Evolutionary conservation across 2,797 vertebrate genomes (phyloP).

Genomic region (Takifugu rubripes): DNA sequence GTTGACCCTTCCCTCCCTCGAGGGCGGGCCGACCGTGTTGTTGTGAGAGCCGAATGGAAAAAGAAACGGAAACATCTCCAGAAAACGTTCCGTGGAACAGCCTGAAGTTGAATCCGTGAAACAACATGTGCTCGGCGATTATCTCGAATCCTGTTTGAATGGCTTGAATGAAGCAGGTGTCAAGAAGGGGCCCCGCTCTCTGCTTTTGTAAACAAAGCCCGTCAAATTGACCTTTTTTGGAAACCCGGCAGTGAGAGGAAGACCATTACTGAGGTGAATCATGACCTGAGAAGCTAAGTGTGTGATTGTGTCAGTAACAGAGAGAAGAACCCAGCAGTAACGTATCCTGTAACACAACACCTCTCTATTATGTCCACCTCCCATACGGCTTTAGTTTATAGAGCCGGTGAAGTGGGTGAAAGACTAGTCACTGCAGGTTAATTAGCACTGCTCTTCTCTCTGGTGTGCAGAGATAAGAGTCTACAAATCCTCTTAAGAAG

Average conservation of each 20-base stretch:
- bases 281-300: slow-evolving; percentile 66
- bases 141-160: too few relatives aligned
- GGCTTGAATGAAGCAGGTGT: too few relatives aligned
- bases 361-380: slow-evolving; percentile 57
- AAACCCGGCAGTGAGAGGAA: slow-evolving; percentile 49
- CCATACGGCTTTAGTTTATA: slow-evolving; percentile 52
- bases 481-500: slow-evolving; percentile 74
- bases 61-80: too few relatives aligned
- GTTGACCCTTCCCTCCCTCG: slow-evolving; percentile 39
- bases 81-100: too few relatives aligned
- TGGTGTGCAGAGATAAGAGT: slow-evolving; percentile 71
- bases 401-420: slow-evolving; percentile 42
- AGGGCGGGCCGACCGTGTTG: too few relatives aligned
- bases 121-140: too few relatives aligned
- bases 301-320: slow-evolving; percentile 65
- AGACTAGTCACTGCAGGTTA: slow-evolving; percentile 60
- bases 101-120: too few relatives aligned
- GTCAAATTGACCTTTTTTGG: slow-evolving; percentile 62
- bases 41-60: too few relatives aligned
- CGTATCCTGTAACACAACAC: slow-evolving; percentile 65
- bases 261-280: slow-evolving; percentile 49
- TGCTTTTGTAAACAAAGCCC: slow-evolving; percentile 39
- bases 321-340: slow-evolving; percentile 57
- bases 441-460: slow-evolving; percentile 67
- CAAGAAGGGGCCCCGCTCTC: slow-evolving; percentile 1